phyloP scores from a whole-genome alignment of 1,140 invertebrate genomes.

The Temnothorax longispinosus region DNA sequence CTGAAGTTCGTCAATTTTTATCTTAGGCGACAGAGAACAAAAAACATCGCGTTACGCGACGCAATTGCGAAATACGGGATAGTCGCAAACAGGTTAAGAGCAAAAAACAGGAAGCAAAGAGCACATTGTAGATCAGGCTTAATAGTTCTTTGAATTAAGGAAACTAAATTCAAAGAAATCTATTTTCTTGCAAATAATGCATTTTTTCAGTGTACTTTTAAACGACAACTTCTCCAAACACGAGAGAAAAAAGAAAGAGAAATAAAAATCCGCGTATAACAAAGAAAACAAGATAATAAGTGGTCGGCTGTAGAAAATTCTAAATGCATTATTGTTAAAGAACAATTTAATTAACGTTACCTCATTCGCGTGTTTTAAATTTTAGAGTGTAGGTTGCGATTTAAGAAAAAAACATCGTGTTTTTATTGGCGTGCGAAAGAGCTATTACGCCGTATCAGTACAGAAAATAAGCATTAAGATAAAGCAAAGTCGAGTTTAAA shows the following conservation, averaged over 20 bases:
- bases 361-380: background rate
- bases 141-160: too few relatives aligned
- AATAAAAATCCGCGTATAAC: background rate
- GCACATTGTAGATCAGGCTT: too few relatives aligned
- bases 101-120: too few relatives aligned
- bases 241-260: background rate
- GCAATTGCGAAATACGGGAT: too few relatives aligned
- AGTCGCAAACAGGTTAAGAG: too few relatives aligned
- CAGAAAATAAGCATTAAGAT: conserved; percentile 5
- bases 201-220: background rate
- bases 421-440: conserved; percentile 13
- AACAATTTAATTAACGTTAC: background rate
- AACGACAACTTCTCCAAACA: background rate
- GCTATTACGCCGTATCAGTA: conserved; percentile 28
- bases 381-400: background rate
- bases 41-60: too few relatives aligned
- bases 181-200: too few relatives aligned
- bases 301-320: background rate
- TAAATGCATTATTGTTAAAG: background rate
- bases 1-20: too few relatives aligned
- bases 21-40: too few relatives aligned
- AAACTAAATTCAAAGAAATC: too few relatives aligned
- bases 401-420: background rate
- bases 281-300: background rate
- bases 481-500: background rate